Evolutionary conservation across 2,113 vertebrate genomes (phyloP).

Genomic region (Cercocebus atys): DNA sequence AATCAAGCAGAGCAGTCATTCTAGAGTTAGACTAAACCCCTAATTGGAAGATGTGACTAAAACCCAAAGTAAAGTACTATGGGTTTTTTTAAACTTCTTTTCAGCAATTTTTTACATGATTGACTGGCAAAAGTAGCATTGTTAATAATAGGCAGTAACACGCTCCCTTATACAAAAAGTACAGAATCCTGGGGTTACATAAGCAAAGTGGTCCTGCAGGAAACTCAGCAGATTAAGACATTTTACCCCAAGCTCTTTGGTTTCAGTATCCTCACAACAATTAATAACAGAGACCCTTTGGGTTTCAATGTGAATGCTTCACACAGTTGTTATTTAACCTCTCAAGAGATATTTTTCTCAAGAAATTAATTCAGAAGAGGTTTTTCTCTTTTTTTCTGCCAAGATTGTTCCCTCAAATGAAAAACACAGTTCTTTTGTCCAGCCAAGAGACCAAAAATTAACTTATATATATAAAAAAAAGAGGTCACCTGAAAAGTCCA

Average conservation of each 20-base stretch:
- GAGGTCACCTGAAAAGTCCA: neutral
- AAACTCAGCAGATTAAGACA: neutral
- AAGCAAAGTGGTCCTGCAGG: neutral
- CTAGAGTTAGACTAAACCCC: neutral
- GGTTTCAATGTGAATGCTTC: neutral
- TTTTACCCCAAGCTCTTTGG: neutral
- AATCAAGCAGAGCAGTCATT: neutral
- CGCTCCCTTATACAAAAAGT: neutral
- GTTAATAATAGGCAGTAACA: neutral
- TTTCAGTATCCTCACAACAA: neutral
- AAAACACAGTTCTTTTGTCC: neutral
- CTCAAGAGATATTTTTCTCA: slow-evolving; percentile 5
- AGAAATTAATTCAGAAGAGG: neutral
- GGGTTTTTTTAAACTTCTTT: neutral
- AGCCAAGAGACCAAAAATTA: slow-evolving; percentile 10
- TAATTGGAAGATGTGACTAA: neutral
- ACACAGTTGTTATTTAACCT: slow-evolving; percentile 4
- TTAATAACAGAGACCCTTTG: neutral
- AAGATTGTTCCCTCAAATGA: neutral
- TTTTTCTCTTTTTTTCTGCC: neutral
- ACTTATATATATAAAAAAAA: neutral
- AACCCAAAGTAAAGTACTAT: neutral
- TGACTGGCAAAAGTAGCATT: neutral
- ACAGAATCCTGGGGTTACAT: neutral
- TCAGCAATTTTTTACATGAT: neutral